Evolutionary conservation across 2,797 vertebrate genomes (phyloP), one percentile per base, ranked within the genome.

Genomic region (Molothrus aeneus): DNA sequence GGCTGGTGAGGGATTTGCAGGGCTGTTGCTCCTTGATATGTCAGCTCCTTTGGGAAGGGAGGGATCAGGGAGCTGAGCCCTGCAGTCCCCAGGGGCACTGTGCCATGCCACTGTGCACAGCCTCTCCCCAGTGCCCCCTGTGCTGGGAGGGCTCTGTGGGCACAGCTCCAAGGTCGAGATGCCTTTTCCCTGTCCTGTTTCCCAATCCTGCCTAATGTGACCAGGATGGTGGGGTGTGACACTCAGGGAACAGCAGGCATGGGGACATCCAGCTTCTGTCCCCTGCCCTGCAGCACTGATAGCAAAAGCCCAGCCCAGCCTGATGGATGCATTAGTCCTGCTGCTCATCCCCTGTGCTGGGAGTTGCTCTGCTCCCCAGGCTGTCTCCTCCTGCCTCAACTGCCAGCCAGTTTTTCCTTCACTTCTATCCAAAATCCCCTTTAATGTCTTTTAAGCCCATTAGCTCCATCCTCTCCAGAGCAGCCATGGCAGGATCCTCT

Each of bases 381-480:
- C 89, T 84, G n/a, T 53, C 66, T 84, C 59, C 85, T 90, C 59
- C 63, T 53, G 65, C 69, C 48, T 78, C 3, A 4, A 48, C 15
- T 0, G 0, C 29, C 78, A 79, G 78, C 17, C 78, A 75, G 71
- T 54, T 87, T 79, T 93, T 57, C 47, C 64, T 73, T 84, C n/a
- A 13, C 51, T 91, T 92, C 64, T 73, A 66, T 47, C 75, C 79
- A 73, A 92, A 95, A 91, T 87, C 81, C 11, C 3, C 79, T 89
- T 93, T 87, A 92, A 95, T 70, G 56, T 56, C 74, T 71, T 91
- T 86, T 86, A 95, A 94, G 50, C 77, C 86, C 84, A 78, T 88
- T 88, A 92, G 80, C 66, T 78, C 77, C 13, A 7, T 61, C 61
- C 45, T 84, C 70, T 80, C 73, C 7, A 11, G 89, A 93, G 93